phyloP scores from a whole-genome alignment of 2,797 vertebrate species.

The Micropoecilia bifurca region DNA sequence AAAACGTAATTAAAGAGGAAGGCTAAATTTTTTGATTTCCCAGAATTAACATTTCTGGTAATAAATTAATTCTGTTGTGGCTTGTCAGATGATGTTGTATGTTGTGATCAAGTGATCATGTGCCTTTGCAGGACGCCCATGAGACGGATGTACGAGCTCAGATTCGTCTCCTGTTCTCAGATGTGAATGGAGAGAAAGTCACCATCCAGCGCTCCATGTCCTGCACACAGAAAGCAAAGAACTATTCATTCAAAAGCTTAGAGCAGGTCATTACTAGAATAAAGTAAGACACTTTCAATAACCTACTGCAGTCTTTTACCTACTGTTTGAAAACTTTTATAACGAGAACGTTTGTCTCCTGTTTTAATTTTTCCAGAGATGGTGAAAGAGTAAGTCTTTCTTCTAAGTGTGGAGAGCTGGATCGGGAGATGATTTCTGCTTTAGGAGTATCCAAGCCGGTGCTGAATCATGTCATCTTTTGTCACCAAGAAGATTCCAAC shows the following conservation, averaged over 20 bases:
- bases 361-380: constrained; percentile 74
- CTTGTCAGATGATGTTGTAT: background rate
- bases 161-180: constrained; percentile 91
- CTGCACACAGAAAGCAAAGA: constrained; percentile 94
- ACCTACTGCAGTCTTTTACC: background rate
- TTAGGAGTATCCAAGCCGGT: constrained; percentile 95
- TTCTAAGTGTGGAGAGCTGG: constrained; percentile 95
- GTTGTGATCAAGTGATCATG: background rate
- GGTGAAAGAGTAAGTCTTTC: constrained; percentile 91
- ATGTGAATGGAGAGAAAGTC: constrained; percentile 88
- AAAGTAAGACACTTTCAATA: constrained; percentile 80
- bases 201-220: constrained; percentile 94
- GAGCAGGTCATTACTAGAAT: constrained; percentile 92
- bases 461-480: constrained; percentile 96
- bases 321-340: background rate
- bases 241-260: constrained; percentile 90
- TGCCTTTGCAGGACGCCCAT: constrained; percentile 80
- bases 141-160: constrained; percentile 96
- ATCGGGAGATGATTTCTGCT: constrained; percentile 94
- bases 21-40: background rate
- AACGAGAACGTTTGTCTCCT: background rate
- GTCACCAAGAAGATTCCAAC: constrained; percentile 98
- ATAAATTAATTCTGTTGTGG: background rate
- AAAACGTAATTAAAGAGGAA: background rate
- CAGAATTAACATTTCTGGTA: background rate